Evolutionary conservation across 2,888 invertebrate species (phyloP), one percentile per base, ranked within the genome.

Genomic region (Drosophila mulleri): DNA sequence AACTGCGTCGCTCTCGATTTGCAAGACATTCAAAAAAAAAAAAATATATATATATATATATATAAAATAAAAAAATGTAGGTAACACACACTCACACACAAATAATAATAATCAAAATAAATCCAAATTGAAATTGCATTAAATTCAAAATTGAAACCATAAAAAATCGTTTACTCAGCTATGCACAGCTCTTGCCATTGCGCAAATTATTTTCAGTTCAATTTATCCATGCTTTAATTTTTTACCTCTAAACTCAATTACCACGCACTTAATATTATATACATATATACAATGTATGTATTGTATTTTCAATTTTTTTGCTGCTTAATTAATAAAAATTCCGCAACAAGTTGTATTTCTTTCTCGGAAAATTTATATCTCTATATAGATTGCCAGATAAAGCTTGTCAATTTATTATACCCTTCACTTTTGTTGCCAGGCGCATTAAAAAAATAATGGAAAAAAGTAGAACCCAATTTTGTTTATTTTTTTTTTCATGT

Each of bases 81-180:
- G 44, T 67, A 68, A 23, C 4, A 26, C 26, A 1, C 26, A 74
- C 26, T 11, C 32, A 32, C 32, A 32, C 32, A 32, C 32, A 32
- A 2, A 32, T 6, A 64, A 52, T 23, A 69, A 60, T 59, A 41
- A 63, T 35, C 62, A 67, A 70, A 42, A 35, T 42, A 79, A 76
- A 64, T 73, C 54, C 42, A 79, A 83, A 75, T 75, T 80, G 66
- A 75, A 83, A 75, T 87, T 77, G 66, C 75, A 73, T 75, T 74
- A 67, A 71, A 76, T 62, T 65, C 62, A 66, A 80, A 78, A 63
- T 72, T 56, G 62, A 84, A 88, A 73, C 77, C 78, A 75, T 78
- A 78, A 72, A 74, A 84, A 84, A 84, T 84, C 80, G 72, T 74
- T 82, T 85, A 85, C 65, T 75, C 76, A 77, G 83, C 88, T 61